phyloP scores from a whole-genome alignment of 2,888 invertebrate species.

The Unio pictorum region DNA sequence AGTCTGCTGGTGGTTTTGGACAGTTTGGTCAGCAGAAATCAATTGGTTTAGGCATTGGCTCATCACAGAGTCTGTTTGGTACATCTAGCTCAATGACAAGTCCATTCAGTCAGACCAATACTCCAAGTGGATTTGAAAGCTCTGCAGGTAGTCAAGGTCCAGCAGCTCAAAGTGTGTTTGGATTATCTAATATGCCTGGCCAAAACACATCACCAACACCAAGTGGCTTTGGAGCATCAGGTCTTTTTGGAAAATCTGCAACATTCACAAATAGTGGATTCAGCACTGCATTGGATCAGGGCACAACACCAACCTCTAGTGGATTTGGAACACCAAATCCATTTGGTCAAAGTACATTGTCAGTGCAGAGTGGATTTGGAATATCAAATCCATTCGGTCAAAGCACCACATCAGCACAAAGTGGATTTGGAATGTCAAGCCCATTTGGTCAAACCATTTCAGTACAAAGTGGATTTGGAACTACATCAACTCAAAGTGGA shows the following conservation, averaged over 20 bases:
- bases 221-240: too few relatives aligned
- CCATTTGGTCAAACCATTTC: constrained; percentile 1
- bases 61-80: too few relatives aligned
- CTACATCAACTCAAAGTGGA: neutral
- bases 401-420: neutral
- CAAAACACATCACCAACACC: too few relatives aligned
- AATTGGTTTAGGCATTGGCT: neutral
- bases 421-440: constrained; percentile 7
- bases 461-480: constrained; percentile 9
- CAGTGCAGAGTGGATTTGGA: constrained; percentile 9
- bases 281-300: too few relatives aligned
- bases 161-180: neutral
- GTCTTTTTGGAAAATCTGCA: too few relatives aligned
- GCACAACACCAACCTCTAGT: too few relatives aligned
- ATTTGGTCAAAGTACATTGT: constrained; percentile 8
- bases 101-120: constrained; percentile 2
- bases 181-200: too few relatives aligned
- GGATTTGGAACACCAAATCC: constrained; percentile 8
- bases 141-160: constrained; percentile 8
- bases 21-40: constrained; percentile 10
- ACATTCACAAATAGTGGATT: too few relatives aligned
- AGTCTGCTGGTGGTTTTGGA: constrained; percentile 2
- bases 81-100: too few relatives aligned
- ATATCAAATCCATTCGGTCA: constrained; percentile 1
- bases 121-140: neutral